Conservation (phyloP, 2,888 invertebrate genomes). For the Norana najaformis region DNA sequence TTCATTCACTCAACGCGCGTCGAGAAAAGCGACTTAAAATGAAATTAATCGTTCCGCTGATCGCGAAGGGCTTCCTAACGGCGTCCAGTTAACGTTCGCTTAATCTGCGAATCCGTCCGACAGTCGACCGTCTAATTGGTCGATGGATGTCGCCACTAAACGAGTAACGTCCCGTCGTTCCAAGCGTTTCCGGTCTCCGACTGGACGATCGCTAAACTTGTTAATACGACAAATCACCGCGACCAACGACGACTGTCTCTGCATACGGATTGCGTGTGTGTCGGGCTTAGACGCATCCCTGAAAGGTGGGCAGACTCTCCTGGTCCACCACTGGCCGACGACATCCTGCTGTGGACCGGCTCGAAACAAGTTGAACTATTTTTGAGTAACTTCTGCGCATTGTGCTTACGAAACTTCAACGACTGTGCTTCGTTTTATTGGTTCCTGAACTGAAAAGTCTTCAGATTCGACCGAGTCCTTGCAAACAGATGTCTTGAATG, state of each 20-base stretch:
- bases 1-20: conserved; percentile 18
- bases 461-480: too few species aligned
- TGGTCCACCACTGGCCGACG: too few species aligned
- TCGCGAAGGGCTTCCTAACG: not conserved
- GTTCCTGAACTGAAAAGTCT: too few species aligned
- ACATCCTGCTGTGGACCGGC: not conserved
- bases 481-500: too few species aligned
- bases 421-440: too few species aligned
- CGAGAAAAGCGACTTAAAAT: conserved; percentile 20
- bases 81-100: not conserved
- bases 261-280: not conserved
- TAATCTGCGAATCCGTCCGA: not conserved
- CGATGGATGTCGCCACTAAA: conserved; percentile 20
- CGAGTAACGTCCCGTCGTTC: conserved; percentile 20
- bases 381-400: not conserved
- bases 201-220: conserved; percentile 18
- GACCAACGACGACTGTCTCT: not conserved
- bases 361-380: not conserved
- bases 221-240: conserved; percentile 16
- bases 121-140: conserved; percentile 1
- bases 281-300: not conserved
- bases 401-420: too few species aligned
- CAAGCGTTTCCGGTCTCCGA: not conserved
- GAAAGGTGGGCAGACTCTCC: not conserved
- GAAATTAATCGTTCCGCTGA: conserved; percentile 20